A percentile compares a stretch with the other conserved stretches of the same genome.
Conservation (phyloP, 2,113 vertebrate species). For the Gymnarchus niloticus region DNA sequence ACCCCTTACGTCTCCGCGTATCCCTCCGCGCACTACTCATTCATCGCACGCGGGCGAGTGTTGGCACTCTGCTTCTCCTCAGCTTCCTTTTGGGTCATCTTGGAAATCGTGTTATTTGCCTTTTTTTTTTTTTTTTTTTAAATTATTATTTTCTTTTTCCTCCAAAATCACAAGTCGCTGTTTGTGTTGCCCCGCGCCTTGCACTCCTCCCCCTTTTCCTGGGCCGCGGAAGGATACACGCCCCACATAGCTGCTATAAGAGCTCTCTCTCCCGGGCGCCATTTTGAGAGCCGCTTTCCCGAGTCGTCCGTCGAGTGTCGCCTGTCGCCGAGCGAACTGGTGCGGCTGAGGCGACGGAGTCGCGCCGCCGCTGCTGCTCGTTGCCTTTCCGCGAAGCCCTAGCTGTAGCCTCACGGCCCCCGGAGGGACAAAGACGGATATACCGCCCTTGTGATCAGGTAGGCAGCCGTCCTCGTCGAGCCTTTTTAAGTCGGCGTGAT, state of each 20-base stretch:
- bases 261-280: slow-evolving; percentile 59
- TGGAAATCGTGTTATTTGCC: too few relatives aligned
- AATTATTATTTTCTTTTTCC: not conserved
- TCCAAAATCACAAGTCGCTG: not conserved
- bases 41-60: not conserved
- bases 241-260: slow-evolving; percentile 53
- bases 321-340: slow-evolving; percentile 43
- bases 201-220: slow-evolving; percentile 52
- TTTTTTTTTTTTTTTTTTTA: too few relatives aligned
- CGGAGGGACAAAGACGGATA: slow-evolving; percentile 21
- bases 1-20: slow-evolving; percentile 31
- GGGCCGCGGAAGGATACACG: slow-evolving; percentile 71
- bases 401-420: not conserved
- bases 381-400: slow-evolving; percentile 8
- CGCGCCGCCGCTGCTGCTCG: not conserved
- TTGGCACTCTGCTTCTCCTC: not conserved
- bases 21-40: slow-evolving; percentile 36
- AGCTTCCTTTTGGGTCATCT: too few relatives aligned
- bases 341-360: slow-evolving; percentile 50
- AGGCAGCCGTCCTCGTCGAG: slow-evolving; percentile 6
- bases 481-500: not conserved
- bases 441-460: slow-evolving; percentile 32
- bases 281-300: slow-evolving; percentile 70
- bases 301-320: slow-evolving; percentile 27
- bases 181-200: not conserved